Evolutionary conservation across 2,113 vertebrate genomes (phyloP), one percentile per base, ranked within the genome.

Genomic region (Hemiscyllium ocellatum): DNA sequence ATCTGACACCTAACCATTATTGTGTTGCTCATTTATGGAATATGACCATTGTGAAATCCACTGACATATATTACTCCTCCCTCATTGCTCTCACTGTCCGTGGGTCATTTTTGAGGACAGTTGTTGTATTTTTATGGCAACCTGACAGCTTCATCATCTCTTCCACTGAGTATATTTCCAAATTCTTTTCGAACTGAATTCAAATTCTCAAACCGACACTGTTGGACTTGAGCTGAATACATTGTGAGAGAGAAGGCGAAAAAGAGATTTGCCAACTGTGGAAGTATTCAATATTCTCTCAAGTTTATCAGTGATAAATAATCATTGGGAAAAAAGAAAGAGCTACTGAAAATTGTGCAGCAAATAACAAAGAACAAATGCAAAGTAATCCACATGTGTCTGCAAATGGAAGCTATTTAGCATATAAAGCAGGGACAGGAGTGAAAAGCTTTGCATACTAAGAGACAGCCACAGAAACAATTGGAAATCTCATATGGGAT

Each of bases 401-500:
- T 72, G 26, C 94, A 76, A 95, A 61, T 95, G 69, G 47, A 95
- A 72, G 69, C 68, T 95, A 95, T 95, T 95, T 95, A 95, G 69
- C 94, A 95, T 95, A 76, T 95, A 95, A 95, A 95, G 69, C 93
- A 70, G 33, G n/a, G 50, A 52, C 13, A 15, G 94, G 69, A 52
- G 42, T 72, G 94, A 95, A 95, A 97, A 97, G 97, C 97, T 98
- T 98, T 98, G 98, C 98, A 98, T 98, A 98, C 98, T 98, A 97
- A 98, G 98, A 95, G 97, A 98, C 97, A 98, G 98, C 97, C 98
- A 98, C 97, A 98, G 97, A 98, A 98, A 98, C 98, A 98, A 98
- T 98, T 98, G 98, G 97, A 96, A 98, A 98, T 98, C 97, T 98
- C 98, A 98, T 98, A 98, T 98, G 98, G 98, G 98, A 98, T 98